phyloP scores from a whole-genome alignment of 2,888 invertebrate species.

The Agrotis clavis region DNA sequence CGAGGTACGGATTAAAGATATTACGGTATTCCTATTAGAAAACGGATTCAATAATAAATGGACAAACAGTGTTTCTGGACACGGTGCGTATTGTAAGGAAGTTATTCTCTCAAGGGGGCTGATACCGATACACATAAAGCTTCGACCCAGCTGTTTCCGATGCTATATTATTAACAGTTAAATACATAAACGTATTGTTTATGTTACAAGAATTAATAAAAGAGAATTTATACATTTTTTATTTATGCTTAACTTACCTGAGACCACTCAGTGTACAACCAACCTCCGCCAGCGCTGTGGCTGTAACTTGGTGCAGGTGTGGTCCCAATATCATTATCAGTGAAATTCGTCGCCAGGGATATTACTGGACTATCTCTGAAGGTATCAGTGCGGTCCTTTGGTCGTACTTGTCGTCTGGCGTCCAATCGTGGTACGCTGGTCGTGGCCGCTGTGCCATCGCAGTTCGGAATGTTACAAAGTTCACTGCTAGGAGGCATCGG shows the following conservation, averaged over 20 bases:
- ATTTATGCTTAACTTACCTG: constrained; percentile 79
- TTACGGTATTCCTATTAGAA: constrained; percentile 13
- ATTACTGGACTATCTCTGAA: constrained; percentile 86
- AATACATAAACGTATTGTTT: neutral
- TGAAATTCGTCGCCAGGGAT: constrained; percentile 79
- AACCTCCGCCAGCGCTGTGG: constrained; percentile 86
- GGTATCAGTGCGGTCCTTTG: constrained; percentile 81
- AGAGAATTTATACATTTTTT: too few relatives aligned
- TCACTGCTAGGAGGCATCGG: constrained; percentile 87
- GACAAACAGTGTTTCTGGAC: too few relatives aligned
- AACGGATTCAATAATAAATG: constrained; percentile 5
- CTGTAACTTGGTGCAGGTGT: constrained; percentile 78
- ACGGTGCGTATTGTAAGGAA: too few relatives aligned
- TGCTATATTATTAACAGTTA: too few relatives aligned
- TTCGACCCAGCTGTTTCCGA: too few relatives aligned
- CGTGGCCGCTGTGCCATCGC: constrained; percentile 80
- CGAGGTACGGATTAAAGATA: constrained; percentile 30
- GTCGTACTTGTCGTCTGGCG: constrained; percentile 83
- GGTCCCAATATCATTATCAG: constrained; percentile 78
- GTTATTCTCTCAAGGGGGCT: too few relatives aligned
- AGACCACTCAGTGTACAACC: constrained; percentile 92
- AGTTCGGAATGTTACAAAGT: constrained; percentile 85
- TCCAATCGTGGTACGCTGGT: constrained; percentile 80
- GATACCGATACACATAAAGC: too few relatives aligned
- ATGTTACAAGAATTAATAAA: too few relatives aligned